A percentile compares a stretch with the other conserved stretches of the same genome.
phyloP scores from a whole-genome alignment of 1,140 invertebrate genomes.

The Ctenoplectra terminalis region DNA sequence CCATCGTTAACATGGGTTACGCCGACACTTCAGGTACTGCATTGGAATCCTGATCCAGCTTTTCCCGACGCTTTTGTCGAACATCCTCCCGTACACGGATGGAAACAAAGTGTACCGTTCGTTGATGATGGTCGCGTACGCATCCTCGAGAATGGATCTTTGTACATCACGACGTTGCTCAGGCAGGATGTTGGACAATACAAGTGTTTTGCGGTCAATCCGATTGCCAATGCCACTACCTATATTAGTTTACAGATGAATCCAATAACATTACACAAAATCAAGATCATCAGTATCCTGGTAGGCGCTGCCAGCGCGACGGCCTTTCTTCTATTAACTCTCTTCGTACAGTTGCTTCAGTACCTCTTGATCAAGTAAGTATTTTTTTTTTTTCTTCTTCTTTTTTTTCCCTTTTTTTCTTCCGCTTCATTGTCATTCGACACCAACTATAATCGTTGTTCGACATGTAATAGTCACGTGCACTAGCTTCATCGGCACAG shows the following conservation, averaged over 20 bases:
- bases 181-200: slow-evolving; percentile 94
- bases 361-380: slow-evolving; percentile 89
- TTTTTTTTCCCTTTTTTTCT: too few relatives aligned
- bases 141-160: slow-evolving; percentile 87
- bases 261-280: slow-evolving; percentile 90
- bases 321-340: slow-evolving; percentile 90
- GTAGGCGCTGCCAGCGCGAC: slow-evolving; percentile 91
- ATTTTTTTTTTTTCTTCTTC: background rate
- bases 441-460: background rate
- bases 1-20: slow-evolving; percentile 95
- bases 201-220: slow-evolving; percentile 93
- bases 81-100: slow-evolving; percentile 85
- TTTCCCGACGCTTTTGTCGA: slow-evolving; percentile 86
- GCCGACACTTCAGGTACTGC: slow-evolving; percentile 86
- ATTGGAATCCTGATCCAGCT: slow-evolving; percentile 88
- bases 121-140: slow-evolving; percentile 76
- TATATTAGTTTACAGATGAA: slow-evolving; percentile 90
- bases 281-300: slow-evolving; percentile 92
- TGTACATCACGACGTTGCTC: slow-evolving; percentile 86
- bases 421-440: background rate
- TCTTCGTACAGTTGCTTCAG: slow-evolving; percentile 89
- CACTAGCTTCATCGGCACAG: background rate
- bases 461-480: too few relatives aligned
- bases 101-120: slow-evolving; percentile 73
- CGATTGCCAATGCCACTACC: slow-evolving; percentile 89